phyloP scores from a whole-genome alignment of 2,113 vertebrate genomes.

The Noctilio leporinus region DNA sequence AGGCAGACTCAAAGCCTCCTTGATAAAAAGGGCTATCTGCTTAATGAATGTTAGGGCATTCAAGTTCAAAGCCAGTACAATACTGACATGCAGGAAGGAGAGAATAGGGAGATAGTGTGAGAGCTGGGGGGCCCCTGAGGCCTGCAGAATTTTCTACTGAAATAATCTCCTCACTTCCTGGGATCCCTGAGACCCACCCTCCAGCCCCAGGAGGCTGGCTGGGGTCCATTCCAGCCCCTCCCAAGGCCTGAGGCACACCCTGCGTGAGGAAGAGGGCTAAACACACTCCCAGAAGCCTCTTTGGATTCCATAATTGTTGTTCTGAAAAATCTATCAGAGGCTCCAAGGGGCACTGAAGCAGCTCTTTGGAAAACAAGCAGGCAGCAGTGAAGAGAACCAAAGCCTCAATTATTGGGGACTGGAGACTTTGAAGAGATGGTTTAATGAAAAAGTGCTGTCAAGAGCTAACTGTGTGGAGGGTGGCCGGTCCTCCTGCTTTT shows the following conservation, averaged over 20 bases:
- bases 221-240: background rate
- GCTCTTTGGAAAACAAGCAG: constrained; percentile 65
- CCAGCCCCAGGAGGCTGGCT: background rate
- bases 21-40: background rate
- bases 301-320: constrained; percentile 65
- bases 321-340: constrained; percentile 73
- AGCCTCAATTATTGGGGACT: constrained; percentile 61
- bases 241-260: background rate
- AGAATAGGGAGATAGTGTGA: background rate
- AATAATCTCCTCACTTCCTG: background rate
- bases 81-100: background rate
- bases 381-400: constrained; percentile 28
- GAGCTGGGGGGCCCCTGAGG: fast-evolving
- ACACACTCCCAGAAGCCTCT: constrained; percentile 37
- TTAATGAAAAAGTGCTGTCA: constrained; percentile 65
- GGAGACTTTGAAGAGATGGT: background rate
- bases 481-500: background rate
- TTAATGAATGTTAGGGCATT: background rate
- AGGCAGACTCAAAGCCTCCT: background rate
- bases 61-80: constrained; percentile 9
- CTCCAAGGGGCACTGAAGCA: constrained; percentile 50
- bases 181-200: background rate
- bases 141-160: fast-evolving
- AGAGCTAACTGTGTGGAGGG: background rate
- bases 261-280: background rate